Percentiles rank a stretch among this genome's conserved stretches.
These are phyloP conservation scores for Leptodactylus fuscus DNA, from an alignment of 2,113 vertebrate genomes.

Conservation along the genomic window DNA sequence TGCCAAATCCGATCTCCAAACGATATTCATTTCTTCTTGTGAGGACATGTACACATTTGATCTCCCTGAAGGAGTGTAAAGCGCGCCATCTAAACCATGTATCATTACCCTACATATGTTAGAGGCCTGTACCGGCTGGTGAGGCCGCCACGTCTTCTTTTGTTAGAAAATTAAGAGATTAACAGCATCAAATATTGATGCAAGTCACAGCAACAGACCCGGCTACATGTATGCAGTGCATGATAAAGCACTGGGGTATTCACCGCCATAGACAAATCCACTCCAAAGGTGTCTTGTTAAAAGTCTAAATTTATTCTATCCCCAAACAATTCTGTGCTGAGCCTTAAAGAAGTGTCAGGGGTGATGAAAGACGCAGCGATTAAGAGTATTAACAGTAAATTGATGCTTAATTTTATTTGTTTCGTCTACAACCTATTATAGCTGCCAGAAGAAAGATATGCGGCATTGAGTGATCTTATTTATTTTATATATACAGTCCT, in stretches of 20 bases:
- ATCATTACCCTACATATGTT: conserved; percentile 18
- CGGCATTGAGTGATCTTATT: not conserved
- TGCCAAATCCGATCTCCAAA: not conserved
- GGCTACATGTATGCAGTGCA: not conserved
- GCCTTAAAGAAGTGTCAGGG: not conserved
- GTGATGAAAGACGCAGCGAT: not conserved
- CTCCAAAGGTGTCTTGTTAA: not conserved
- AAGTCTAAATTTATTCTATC: not conserved
- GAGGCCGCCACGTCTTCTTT: not conserved
- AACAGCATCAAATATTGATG: conserved; percentile 29
- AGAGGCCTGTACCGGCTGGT: conserved; percentile 9
- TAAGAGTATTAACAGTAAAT: conserved; percentile 4
- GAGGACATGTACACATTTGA: not conserved
- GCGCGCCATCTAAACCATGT: not conserved
- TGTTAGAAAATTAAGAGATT: conserved; percentile 33
- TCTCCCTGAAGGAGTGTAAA: conserved; percentile 4
- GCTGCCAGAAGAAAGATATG: not conserved
- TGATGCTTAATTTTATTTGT: not conserved
- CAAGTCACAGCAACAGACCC: not conserved
- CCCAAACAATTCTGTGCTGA: not conserved
- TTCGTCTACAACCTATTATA: not conserved
- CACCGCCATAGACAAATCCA: not conserved
- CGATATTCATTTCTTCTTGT: not conserved
- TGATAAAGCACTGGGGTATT: not conserved
- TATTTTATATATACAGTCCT: not conserved